Percentiles rank a stretch among this genome's conserved stretches.
Conservation (phyloP, 2,888 invertebrate genomes). For the Pandemis corylana region DNA sequence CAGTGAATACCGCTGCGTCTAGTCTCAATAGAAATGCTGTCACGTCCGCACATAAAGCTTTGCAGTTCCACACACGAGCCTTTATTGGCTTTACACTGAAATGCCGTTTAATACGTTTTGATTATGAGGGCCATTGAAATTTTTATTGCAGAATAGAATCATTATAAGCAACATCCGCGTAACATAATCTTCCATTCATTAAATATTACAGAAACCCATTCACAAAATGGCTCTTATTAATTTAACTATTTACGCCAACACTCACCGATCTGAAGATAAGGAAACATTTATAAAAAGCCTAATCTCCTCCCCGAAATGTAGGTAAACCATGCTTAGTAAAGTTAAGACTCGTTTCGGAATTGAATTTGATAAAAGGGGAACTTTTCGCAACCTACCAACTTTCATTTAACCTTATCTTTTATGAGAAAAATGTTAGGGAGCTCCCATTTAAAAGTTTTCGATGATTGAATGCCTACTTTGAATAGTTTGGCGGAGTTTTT, state of each 20-base stretch:
- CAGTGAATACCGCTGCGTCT: constrained; percentile 20
- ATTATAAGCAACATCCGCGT: too few species aligned
- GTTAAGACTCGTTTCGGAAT: constrained; percentile 20
- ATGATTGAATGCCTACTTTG: constrained; percentile 3
- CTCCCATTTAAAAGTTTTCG: neutral
- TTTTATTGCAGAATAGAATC: neutral
- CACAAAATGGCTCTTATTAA: too few species aligned
- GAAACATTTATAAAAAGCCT: constrained; percentile 14
- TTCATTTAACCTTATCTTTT: constrained; percentile 26
- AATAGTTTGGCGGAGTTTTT: constrained; percentile 2
- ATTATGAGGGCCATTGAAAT: neutral
- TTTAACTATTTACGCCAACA: constrained; percentile 1
- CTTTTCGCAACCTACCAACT: constrained; percentile 6
- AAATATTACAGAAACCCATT: too few species aligned
- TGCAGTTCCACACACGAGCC: constrained; percentile 32
- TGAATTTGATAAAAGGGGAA: constrained; percentile 30
- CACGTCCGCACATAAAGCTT: constrained; percentile 34
- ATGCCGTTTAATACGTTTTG: constrained; percentile 16
- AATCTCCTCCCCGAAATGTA: constrained; percentile 2
- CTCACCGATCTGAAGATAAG: constrained; percentile 3
- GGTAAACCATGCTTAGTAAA: constrained; percentile 20
- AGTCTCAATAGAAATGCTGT: constrained; percentile 40
- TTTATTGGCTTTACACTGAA: constrained; percentile 36
- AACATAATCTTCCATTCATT: too few species aligned
- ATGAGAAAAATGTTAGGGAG: constrained; percentile 22